These are phyloP conservation scores for Myocastor coypus DNA, from an alignment of 2,113 vertebrate genomes.

Conservation along the genomic window DNA sequence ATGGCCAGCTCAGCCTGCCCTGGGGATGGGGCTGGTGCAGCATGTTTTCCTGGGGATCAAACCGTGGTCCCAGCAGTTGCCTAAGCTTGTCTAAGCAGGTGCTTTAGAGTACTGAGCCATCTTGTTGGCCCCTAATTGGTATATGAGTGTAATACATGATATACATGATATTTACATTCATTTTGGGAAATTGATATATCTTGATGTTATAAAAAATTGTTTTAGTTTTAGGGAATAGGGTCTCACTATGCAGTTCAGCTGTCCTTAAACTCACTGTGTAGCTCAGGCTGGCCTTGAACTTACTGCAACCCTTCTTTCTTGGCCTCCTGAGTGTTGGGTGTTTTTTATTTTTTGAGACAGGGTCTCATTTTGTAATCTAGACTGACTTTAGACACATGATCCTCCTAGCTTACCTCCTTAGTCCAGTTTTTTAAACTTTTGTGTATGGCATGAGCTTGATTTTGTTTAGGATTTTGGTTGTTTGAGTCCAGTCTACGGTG, in stretches of 20 bases:
- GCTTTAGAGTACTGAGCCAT: too few species aligned
- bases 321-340: neutral
- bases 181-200: neutral
- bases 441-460: conserved; percentile 37
- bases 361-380: neutral
- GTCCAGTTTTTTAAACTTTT: neutral
- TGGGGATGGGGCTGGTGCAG: too few species aligned
- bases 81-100: too few species aligned
- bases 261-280: neutral
- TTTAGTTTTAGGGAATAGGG: neutral
- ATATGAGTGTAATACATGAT: neutral
- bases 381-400: neutral
- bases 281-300: neutral
- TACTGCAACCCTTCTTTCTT: neutral
- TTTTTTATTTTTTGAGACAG: neutral
- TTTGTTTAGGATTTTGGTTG: neutral
- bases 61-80: too few species aligned
- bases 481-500: neutral
- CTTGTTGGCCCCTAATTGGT: too few species aligned
- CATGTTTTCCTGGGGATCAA: too few species aligned
- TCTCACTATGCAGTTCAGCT: neutral
- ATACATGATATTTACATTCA: neutral
- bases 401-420: neutral
- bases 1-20: too few species aligned
- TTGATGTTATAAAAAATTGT: neutral